Percentiles rank a stretch among this genome's conserved stretches.
phyloP scores from a whole-genome alignment of 2,888 invertebrate genomes.

The Trimorus sp. region DNA sequence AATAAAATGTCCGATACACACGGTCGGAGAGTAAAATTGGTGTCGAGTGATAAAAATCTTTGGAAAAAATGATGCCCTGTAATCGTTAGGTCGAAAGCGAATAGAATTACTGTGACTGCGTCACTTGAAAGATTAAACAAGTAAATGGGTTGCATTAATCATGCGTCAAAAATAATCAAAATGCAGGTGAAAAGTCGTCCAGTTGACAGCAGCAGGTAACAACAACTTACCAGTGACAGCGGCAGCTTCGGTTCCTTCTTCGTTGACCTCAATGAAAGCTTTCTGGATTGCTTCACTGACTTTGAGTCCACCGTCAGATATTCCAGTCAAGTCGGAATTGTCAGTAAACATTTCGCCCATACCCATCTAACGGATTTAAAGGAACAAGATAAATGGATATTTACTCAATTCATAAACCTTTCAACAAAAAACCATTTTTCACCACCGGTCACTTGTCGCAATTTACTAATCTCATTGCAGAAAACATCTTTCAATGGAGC shows the following conservation, averaged over 20 bases:
- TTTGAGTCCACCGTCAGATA: constrained; percentile 84
- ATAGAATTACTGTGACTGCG: background rate
- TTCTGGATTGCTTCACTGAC: constrained; percentile 91
- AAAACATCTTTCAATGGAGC: too few relatives aligned
- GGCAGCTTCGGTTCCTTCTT: constrained; percentile 89
- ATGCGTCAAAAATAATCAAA: constrained; percentile 8
- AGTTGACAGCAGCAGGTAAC: background rate
- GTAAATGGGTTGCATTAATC: constrained; percentile 21
- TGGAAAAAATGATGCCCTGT: constrained; percentile 2
- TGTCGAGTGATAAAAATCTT: background rate
- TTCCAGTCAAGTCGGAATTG: constrained; percentile 85
- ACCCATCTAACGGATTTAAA: constrained; percentile 80
- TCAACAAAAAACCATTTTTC: background rate
- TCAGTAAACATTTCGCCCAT: constrained; percentile 85
- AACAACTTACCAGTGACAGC: constrained; percentile 45
- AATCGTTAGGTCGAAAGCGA: constrained; percentile 7
- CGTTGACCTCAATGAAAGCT: constrained; percentile 92
- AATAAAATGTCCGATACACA: background rate
- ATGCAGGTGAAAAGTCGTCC: constrained; percentile 1
- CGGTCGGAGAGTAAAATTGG: background rate
- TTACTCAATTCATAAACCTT: too few relatives aligned
- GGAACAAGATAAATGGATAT: too few relatives aligned
- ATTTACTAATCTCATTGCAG: too few relatives aligned
- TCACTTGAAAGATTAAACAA: constrained; percentile 9
- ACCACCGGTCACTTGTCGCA: background rate